These are phyloP conservation scores for Marronus borbonicus DNA, from an alignment of 2,888 invertebrate genomes.

Conservation along the genomic window DNA sequence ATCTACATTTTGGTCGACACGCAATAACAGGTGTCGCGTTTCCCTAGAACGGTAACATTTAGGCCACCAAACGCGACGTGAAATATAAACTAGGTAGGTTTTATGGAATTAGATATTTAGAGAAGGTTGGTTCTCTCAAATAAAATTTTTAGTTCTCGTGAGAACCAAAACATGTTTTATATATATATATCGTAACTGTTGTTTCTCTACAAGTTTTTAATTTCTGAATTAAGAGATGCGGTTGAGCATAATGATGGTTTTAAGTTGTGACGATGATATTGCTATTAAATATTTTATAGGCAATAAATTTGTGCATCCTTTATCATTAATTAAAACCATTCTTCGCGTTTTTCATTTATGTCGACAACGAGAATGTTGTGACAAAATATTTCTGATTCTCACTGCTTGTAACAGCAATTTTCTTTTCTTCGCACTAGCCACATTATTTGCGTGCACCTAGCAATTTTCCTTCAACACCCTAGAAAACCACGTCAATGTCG, in stretches of 20 bases:
- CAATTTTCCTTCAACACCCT: conserved; percentile 5
- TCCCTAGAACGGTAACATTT: conserved; percentile 30
- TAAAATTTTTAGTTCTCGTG: conserved; percentile 52
- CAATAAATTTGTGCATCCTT: no score
- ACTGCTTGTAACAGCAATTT: no score
- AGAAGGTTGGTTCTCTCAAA: background rate
- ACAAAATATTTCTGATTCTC: no score
- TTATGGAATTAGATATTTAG: conserved; percentile 28
- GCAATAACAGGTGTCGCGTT: conserved; percentile 44
- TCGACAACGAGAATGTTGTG: no score
- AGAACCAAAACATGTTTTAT: conserved; percentile 54
- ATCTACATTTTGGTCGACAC: conserved; percentile 41
- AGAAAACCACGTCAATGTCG: background rate
- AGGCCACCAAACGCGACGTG: conserved; percentile 23
- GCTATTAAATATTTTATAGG: no score
- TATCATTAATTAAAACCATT: no score
- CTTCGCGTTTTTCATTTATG: no score
- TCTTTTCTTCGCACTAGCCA: no score
- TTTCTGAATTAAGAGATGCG: no score
- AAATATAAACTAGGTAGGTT: conserved; percentile 5
- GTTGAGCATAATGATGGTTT: no score
- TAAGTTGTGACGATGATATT: no score
- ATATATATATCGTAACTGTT: background rate
- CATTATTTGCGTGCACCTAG: background rate
- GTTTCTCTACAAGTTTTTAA: no score